Conservation (phyloP, 1,140 invertebrate species). For the Temnothorax longispinosus region DNA sequence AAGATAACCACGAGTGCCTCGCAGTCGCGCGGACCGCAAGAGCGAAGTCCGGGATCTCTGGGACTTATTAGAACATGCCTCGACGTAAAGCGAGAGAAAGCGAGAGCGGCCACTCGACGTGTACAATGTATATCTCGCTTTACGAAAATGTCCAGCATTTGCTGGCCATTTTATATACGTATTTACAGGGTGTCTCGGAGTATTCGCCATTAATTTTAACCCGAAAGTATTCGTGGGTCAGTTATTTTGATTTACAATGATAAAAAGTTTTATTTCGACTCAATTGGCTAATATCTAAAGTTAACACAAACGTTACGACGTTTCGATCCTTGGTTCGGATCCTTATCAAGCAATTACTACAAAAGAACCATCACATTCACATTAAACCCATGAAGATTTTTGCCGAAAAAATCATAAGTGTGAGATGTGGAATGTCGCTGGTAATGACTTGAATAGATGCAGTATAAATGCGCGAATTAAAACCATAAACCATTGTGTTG, state of each 20-base stretch:
- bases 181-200: background rate
- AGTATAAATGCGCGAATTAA: too few species aligned
- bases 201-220: background rate
- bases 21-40: background rate
- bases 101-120: background rate
- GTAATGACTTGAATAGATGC: too few species aligned
- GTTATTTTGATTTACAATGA: background rate
- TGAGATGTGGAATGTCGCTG: too few species aligned
- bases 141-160: background rate
- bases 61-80: constrained; percentile 48
- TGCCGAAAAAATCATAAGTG: too few species aligned
- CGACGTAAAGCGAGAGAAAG: background rate
- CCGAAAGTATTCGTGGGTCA: background rate
- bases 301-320: too few species aligned
- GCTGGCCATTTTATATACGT: background rate
- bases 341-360: too few species aligned
- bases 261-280: too few species aligned
- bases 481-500: too few species aligned
- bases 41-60: background rate
- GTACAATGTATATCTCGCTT: background rate
- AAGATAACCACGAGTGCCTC: constrained; percentile 32
- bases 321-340: too few species aligned
- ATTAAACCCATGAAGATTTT: too few species aligned
- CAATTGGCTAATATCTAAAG: too few species aligned
- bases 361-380: too few species aligned